Base-by-base conservation (phyloP, 2,888 invertebrate genomes). In the Drosophila lutescens region DNA sequence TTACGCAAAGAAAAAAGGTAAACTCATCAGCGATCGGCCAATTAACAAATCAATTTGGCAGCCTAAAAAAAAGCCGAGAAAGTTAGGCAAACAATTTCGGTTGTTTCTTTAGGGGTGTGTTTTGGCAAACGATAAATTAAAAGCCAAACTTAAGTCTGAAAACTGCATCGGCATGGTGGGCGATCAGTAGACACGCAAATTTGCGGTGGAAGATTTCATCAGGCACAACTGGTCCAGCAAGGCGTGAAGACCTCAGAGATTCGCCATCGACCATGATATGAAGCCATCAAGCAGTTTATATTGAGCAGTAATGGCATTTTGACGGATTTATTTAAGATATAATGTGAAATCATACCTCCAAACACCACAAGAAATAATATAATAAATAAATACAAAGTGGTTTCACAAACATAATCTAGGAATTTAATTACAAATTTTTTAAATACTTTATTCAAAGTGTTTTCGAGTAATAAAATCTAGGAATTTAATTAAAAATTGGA, bases 161-260 rank as follows among this genome's bases (percentile, higher is more conserved):
- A 51, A 46, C 26, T 65, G 63, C 63, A 65, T 13, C 41, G 26
- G 43, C 50, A 32, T 17, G 65, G 44, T 51, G 66, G 50, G 38
- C 32, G 38, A 53, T 34, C 13, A 38, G 38, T 32, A 38, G 46
- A 54, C 65, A 66, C 65, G 65, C 65, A 68, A 66, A 68, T 66
- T 54, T 15, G 44, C 68, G 54, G 68, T 66, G 46, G 12, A 46
- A 53, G 46, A 67, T 53, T 53, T 40, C 76, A 61, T 56, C 40
- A 79, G 51, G 56, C 56, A 17, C 61, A 74, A 80, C 67, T 79
- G 62, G 80, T 77, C 74, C 77, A 86, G 61, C 66, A 60, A 63
- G 86, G 80, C 86, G 83, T 86, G 86, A 86, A 80, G 71, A 77
- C 66, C 71, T 53, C 26, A 70, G 67, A 62, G 68, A 66, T 62